Evolutionary conservation across 92 coral and sea anemone genomes (phyloP).

Genomic region (Porites cylindrica): DNA sequence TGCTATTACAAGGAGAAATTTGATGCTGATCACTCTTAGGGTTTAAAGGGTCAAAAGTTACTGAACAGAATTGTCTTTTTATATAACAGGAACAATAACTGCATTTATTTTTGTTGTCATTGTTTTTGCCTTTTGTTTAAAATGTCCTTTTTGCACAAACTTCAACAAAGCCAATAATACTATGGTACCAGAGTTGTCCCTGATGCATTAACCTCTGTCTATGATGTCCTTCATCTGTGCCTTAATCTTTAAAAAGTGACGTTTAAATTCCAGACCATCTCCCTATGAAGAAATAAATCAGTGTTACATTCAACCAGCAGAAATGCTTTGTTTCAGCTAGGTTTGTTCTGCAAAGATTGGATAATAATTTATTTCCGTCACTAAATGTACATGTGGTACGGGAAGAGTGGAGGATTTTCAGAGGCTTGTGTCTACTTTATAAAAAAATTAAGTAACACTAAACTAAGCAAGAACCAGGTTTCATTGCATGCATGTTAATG

Average conservation of each 20-base stretch:
- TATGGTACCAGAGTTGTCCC: not conserved
- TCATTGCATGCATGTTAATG: too few relatives aligned
- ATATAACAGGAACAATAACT: conserved; percentile 24
- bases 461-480: too few relatives aligned
- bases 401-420: too few relatives aligned
- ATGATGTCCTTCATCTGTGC: conserved; percentile 85
- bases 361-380: too few relatives aligned
- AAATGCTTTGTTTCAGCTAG: not conserved
- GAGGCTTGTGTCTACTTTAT: too few relatives aligned
- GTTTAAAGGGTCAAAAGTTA: not conserved
- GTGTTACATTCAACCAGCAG: not conserved
- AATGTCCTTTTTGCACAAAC: not conserved
- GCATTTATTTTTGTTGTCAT: not conserved
- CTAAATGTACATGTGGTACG: too few relatives aligned
- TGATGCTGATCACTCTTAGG: too few relatives aligned
- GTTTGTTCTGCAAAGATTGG: too few relatives aligned
- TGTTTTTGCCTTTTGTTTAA: not conserved
- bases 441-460: too few relatives aligned
- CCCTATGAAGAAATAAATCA: conserved; percentile 69
- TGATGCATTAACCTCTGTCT: conserved; percentile 23
- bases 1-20: too few relatives aligned
- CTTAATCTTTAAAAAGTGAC: conserved; percentile 93
- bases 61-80: too few relatives aligned
- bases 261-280: conserved; percentile 96
- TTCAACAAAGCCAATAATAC: not conserved